Base-by-base conservation (phyloP, 2,113 vertebrate genomes). In the Rutilus rutilus region DNA sequence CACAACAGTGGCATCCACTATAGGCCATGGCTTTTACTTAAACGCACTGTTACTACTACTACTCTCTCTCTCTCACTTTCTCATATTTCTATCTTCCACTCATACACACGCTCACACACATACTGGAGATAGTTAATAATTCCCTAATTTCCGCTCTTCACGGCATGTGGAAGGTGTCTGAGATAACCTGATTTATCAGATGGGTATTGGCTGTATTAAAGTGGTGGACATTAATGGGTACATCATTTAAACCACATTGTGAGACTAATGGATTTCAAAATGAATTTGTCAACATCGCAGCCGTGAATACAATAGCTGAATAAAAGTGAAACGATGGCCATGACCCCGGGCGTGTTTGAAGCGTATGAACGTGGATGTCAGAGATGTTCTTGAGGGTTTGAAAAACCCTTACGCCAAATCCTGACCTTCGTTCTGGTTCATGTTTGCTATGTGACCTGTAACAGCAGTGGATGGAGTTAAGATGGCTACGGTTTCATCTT, bases 111-210 rank as follows among this genome's bases (percentile, higher is more conserved):
- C 65, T 33, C 79, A 86, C 45, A 89, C 89, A 89, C 90, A 88
- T 92, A 91, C 88, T 87, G n/a, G 78, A 83, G 92, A 92, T 92
- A 92, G 92, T 94, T 93, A 93, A 94, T 94, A 95, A 92, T 93
- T 92, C 89, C 92, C 92, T 94, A 92, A 94, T 94, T 95, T 93
- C 91, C 93, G 78, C 92, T 94, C 93, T 94, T 93, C 93, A 92
- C 88, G 90, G 91, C 89, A 80, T 82, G 89, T 90, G 90, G 91
- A 92, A 93, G 92, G 93, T 93, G 93, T 92, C 89, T 80, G 89
- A 93, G 92, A 95, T 95, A 95, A 94, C 92, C 92, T 93, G 93
- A 95, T 95, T 95, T 94, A 94, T 95, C 94, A 94, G 93, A 91
- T 88, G 87, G 90, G 89, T 92, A 94, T 94, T 93, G 94, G 92